phyloP scores from a whole-genome alignment of 1,140 invertebrate genomes.

The Ceratosolen fusciceps region DNA sequence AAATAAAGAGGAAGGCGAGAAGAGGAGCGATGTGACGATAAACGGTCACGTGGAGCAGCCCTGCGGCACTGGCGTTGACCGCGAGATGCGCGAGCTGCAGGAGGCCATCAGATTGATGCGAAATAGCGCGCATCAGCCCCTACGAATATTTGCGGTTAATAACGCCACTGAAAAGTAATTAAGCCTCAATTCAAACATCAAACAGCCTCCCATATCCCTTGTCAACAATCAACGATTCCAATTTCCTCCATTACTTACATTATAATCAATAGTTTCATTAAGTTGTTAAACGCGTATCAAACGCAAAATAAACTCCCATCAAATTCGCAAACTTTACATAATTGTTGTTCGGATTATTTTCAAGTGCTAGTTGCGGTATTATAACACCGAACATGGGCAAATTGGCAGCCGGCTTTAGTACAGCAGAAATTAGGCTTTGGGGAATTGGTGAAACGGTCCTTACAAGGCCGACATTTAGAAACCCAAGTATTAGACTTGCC shows the following conservation, averaged over 20 bases:
- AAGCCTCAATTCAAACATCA: no score
- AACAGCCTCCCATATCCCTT: no score
- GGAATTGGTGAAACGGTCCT: slow-evolving; percentile 75
- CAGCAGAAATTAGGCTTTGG: slow-evolving; percentile 76
- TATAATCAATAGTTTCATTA: no score
- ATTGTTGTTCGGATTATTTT: slow-evolving; percentile 52
- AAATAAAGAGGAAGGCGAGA: slow-evolving; percentile 55
- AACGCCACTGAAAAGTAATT: slow-evolving; percentile 75
- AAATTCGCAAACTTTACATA: no score
- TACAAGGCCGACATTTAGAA: slow-evolving; percentile 60
- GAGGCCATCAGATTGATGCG: slow-evolving; percentile 75
- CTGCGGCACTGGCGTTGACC: slow-evolving; percentile 72
- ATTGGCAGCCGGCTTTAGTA: slow-evolving; percentile 75
- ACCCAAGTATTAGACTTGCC: slow-evolving; percentile 58
- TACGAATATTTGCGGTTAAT: slow-evolving; percentile 75
- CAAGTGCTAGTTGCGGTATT: slow-evolving; percentile 74
- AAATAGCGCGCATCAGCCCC: slow-evolving; percentile 72
- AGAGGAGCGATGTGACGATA: slow-evolving; percentile 59
- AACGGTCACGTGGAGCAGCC: slow-evolving; percentile 75
- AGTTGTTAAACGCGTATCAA: no score
- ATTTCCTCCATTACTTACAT: no score
- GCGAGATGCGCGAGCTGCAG: slow-evolving; percentile 75
- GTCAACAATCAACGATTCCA: no score
- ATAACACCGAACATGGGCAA: slow-evolving; percentile 74
- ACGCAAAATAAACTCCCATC: no score